These are phyloP conservation scores for Tribolium castaneum DNA, from an alignment of 1,140 invertebrate genomes.

Conservation along the genomic window DNA sequence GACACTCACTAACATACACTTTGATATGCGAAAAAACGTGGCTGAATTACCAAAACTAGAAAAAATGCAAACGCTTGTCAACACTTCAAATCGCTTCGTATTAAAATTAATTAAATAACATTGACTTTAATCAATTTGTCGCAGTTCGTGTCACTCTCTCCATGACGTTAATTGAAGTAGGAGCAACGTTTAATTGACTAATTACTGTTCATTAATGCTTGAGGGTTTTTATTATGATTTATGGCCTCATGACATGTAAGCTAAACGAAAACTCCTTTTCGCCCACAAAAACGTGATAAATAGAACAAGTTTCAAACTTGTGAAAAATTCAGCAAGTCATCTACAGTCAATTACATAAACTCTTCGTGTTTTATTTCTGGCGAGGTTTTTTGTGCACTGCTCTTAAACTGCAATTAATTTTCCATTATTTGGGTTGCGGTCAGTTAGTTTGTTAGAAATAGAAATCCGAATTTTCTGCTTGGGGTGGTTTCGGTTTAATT, in stretches of 20 bases:
- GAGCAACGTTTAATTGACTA: slow-evolving; percentile 35
- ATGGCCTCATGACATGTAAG: background rate
- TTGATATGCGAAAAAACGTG: background rate
- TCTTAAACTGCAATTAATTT: background rate
- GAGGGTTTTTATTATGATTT: slow-evolving; percentile 16
- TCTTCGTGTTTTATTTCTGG: background rate
- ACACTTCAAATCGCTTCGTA: background rate
- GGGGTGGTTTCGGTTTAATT: background rate
- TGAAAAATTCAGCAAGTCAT: slow-evolving; percentile 19
- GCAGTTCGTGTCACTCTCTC: slow-evolving; percentile 8
- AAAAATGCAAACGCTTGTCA: background rate
- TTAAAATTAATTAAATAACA: slow-evolving; percentile 23
- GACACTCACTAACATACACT: background rate
- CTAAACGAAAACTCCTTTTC: background rate
- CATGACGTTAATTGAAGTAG: slow-evolving; percentile 21
- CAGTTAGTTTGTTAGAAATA: background rate
- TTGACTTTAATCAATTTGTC: slow-evolving; percentile 27
- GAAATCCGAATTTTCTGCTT: background rate
- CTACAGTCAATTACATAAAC: background rate
- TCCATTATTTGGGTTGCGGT: background rate
- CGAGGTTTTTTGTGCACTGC: background rate
- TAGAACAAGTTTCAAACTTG: background rate
- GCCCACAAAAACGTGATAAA: slow-evolving; percentile 10
- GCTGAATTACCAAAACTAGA: background rate
- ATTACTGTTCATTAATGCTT: slow-evolving; percentile 25